phyloP scores from a whole-genome alignment of 2,113 vertebrate species.

The Lepisosteus osseus region DNA sequence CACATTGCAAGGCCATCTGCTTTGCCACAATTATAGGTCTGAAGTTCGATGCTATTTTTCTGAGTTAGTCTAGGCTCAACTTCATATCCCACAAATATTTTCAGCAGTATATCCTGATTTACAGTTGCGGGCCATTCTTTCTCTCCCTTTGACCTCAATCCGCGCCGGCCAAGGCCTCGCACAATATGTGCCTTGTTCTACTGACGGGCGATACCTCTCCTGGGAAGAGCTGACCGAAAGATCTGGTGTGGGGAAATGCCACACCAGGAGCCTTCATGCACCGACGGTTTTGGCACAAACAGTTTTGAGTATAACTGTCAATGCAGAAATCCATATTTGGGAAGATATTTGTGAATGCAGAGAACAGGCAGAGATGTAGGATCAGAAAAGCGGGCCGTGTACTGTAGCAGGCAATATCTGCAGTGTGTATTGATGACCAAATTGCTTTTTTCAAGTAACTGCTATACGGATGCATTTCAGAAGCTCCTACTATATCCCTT shows the following conservation, averaged over 20 bases:
- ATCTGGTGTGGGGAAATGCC: not conserved
- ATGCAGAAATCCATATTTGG: too few species aligned
- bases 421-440: too few species aligned
- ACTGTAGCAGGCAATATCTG: too few species aligned
- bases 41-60: not conserved
- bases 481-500: too few species aligned
- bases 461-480: too few species aligned
- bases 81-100: not conserved
- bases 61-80: constrained; percentile 1
- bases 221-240: not conserved
- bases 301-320: too few species aligned
- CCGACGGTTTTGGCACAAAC: not conserved
- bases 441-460: too few species aligned
- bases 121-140: not conserved
- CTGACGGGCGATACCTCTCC: not conserved
- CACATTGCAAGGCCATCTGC: too few species aligned
- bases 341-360: too few species aligned
- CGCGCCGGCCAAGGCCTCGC: not conserved
- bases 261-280: not conserved
- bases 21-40: not conserved
- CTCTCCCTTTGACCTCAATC: not conserved
- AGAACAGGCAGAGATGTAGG: too few species aligned
- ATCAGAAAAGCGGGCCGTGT: too few species aligned
- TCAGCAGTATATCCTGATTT: not conserved
- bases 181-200: not conserved